Conservation (phyloP, 2,113 vertebrate genomes). For the Psephotus haematonotus region DNA sequence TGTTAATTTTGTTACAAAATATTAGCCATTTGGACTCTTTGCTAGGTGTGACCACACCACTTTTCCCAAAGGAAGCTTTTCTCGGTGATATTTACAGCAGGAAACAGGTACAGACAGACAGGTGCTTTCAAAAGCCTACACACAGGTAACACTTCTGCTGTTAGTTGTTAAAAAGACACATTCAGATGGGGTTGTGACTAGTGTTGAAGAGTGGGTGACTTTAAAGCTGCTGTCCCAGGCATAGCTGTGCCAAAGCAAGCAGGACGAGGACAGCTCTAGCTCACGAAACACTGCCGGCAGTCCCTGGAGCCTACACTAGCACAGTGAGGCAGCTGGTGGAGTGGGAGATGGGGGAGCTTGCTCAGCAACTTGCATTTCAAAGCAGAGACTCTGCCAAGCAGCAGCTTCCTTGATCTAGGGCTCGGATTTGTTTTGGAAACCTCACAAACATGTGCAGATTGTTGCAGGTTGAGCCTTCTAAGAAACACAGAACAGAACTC, state of each 20-base stretch:
- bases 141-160: slow-evolving; percentile 54
- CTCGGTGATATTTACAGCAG: slow-evolving; percentile 60
- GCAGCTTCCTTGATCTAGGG: not conserved
- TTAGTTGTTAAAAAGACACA: slow-evolving; percentile 49
- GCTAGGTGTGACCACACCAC: slow-evolving; percentile 69
- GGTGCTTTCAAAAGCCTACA: slow-evolving; percentile 64
- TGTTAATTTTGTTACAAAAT: slow-evolving; percentile 81
- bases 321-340: slow-evolving; percentile 35
- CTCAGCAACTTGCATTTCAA: slow-evolving; percentile 36
- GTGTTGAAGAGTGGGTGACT: slow-evolving; percentile 21
- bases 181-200: slow-evolving; percentile 49
- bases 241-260: not conserved
- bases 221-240: slow-evolving; percentile 56
- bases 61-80: slow-evolving; percentile 69
- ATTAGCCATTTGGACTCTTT: slow-evolving; percentile 76
- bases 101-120: slow-evolving; percentile 56
- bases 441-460: not conserved
- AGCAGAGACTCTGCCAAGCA: slow-evolving; percentile 36
- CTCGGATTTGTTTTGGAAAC: not conserved
- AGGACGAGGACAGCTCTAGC: slow-evolving; percentile 35
- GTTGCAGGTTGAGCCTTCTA: not conserved
- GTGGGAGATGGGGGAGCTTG: not conserved
- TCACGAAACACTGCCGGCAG: not conserved
- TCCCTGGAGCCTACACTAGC: slow-evolving; percentile 29
- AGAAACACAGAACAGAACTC: not conserved